phyloP scores from a whole-genome alignment of 2,113 vertebrate species.

The Octodon degus region DNA sequence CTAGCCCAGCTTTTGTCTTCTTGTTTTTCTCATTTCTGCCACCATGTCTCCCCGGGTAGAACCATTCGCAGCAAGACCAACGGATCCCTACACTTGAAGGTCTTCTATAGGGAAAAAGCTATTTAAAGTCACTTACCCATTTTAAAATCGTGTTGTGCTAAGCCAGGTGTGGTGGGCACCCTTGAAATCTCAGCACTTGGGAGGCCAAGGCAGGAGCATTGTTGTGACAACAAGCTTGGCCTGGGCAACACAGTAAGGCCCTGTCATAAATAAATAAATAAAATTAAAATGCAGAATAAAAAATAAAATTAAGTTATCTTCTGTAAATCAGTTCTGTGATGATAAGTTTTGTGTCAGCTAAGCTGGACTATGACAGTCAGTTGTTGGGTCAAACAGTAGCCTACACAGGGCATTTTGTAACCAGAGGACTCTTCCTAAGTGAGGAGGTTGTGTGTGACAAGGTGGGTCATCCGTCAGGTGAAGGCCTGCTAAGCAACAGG shows the following conservation, averaged over 20 bases:
- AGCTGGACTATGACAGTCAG: not conserved
- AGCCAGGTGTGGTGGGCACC: not conserved
- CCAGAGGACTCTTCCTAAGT: not conserved
- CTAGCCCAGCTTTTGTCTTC: too few species aligned
- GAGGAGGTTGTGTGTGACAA: not conserved
- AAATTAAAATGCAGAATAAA: not conserved
- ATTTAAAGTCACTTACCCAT: not conserved
- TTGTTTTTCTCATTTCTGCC: too few species aligned
- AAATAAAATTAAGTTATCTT: not conserved
- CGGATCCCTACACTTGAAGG: not conserved
- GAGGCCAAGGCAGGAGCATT: not conserved
- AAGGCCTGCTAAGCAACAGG: not conserved
- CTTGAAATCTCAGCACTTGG: not conserved
- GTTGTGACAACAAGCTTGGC: not conserved
- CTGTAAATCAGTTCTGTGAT: not conserved
- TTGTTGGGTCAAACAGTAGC: not conserved
- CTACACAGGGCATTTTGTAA: not conserved
- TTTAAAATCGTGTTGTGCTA: constrained; percentile 34
- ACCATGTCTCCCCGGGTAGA: too few species aligned
- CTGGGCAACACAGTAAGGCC: not conserved
- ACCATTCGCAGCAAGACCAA: too few species aligned
- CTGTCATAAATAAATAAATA: not conserved
- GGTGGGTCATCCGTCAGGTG: not conserved
- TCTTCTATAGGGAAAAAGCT: not conserved
- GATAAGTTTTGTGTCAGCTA: not conserved